Conservation (phyloP, 2,888 invertebrate species). For the Eulithis prunata region DNA sequence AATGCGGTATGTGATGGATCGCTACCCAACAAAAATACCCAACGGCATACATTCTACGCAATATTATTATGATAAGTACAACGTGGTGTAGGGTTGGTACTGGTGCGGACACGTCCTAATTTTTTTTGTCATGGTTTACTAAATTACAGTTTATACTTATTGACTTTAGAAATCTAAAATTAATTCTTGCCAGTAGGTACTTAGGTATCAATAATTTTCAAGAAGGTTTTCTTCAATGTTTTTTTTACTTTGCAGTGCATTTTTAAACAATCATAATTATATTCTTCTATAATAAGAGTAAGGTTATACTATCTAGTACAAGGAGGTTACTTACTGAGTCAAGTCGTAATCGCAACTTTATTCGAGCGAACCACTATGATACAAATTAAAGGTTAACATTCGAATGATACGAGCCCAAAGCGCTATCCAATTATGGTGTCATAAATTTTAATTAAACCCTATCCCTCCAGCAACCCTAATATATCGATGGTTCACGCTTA, state of each 20-base stretch:
- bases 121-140: background rate
- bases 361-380: too few relatives aligned
- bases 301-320: too few relatives aligned
- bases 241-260: too few relatives aligned
- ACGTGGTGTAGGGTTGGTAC: conserved; percentile 1
- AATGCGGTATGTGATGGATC: conserved; percentile 59
- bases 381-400: background rate
- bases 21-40: conserved; percentile 48
- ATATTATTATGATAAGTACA: conserved; percentile 13
- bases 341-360: too few relatives aligned
- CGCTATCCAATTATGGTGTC: conserved; percentile 18
- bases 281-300: too few relatives aligned
- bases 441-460: conserved; percentile 26
- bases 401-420: conserved; percentile 6
- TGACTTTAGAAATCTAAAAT: background rate
- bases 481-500: conserved; percentile 25
- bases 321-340: too few relatives aligned
- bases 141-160: background rate
- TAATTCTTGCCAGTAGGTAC: too few relatives aligned
- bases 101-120: background rate
- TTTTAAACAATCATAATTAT: too few relatives aligned
- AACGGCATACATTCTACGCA: conserved; percentile 20
- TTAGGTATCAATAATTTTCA: too few relatives aligned
- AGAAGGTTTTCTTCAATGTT: too few relatives aligned
- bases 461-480: conserved; percentile 27